phyloP scores from a whole-genome alignment of 2,888 invertebrate genomes.

The Rapana venosa region DNA sequence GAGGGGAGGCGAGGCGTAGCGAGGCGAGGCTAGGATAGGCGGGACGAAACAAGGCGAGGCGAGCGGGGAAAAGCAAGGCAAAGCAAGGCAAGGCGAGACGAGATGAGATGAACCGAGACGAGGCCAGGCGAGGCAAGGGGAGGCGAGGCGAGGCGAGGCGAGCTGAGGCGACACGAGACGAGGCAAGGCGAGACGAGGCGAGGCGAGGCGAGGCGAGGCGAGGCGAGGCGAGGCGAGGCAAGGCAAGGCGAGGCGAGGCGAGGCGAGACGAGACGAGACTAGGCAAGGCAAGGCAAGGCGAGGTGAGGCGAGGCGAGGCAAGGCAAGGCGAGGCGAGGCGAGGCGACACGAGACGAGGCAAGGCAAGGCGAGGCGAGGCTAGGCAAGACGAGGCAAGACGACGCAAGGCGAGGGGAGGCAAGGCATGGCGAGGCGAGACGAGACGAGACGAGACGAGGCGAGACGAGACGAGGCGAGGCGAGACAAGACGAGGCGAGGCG shows the following conservation, averaged over 20 bases:
- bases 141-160: neutral
- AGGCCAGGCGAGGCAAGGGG: neutral
- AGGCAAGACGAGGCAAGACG: no score
- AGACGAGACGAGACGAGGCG: neutral
- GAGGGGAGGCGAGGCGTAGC: neutral
- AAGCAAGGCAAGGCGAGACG: neutral
- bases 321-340: neutral
- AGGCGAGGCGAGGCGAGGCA: neutral
- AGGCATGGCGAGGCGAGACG: neutral
- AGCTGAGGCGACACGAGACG: neutral
- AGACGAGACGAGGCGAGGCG: neutral
- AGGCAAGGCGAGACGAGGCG: neutral
- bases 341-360: neutral
- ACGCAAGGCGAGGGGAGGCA: neutral
- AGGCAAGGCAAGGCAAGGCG: neutral
- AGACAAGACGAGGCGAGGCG: neutral
- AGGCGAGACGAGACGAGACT: neutral
- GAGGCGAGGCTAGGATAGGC: neutral
- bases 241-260: slow-evolving; percentile 7
- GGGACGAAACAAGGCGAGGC: neutral
- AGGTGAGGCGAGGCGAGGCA: slow-evolving; percentile 3
- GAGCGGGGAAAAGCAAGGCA: neutral
- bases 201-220: neutral
- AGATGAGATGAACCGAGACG: neutral
- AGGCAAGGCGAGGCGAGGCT: neutral